Conservation (phyloP, 2,888 invertebrate species). For the Apamea epomidion region DNA sequence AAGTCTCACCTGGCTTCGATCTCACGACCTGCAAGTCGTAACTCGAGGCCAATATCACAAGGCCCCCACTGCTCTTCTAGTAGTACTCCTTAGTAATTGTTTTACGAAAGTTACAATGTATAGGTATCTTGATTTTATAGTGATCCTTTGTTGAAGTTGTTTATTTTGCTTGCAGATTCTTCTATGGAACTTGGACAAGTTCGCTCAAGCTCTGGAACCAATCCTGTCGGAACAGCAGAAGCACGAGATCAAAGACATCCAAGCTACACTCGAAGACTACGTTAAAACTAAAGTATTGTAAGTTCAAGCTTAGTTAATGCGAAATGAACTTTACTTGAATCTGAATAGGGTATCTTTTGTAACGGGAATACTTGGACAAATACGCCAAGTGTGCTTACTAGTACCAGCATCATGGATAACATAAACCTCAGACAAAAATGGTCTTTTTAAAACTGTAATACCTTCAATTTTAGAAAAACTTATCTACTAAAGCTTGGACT, state of each 20-base stretch:
- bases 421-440: too few species aligned
- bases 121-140: not conserved
- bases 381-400: not conserved
- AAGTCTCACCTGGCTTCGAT: not conserved
- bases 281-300: slow-evolving; percentile 80
- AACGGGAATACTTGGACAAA: not conserved
- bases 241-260: slow-evolving; percentile 74
- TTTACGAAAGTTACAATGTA: not conserved
- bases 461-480: slow-evolving; percentile 73
- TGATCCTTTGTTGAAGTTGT: not conserved
- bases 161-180: slow-evolving; percentile 75
- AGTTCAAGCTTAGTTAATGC: slow-evolving; percentile 61
- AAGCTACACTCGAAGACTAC: slow-evolving; percentile 76
- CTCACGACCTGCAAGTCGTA: not conserved
- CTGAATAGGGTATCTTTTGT: not conserved
- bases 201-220: slow-evolving; percentile 87
- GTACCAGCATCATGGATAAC: not conserved
- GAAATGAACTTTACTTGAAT: not conserved
- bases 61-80: not conserved
- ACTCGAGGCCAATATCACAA: not conserved
- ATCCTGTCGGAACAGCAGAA: slow-evolving; percentile 79
- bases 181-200: slow-evolving; percentile 91
- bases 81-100: not conserved
- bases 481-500: slow-evolving; percentile 79
- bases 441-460: not conserved